phyloP scores from a whole-genome alignment of 1,140 invertebrate genomes.

The Hyposmocoma kahamanoa region DNA sequence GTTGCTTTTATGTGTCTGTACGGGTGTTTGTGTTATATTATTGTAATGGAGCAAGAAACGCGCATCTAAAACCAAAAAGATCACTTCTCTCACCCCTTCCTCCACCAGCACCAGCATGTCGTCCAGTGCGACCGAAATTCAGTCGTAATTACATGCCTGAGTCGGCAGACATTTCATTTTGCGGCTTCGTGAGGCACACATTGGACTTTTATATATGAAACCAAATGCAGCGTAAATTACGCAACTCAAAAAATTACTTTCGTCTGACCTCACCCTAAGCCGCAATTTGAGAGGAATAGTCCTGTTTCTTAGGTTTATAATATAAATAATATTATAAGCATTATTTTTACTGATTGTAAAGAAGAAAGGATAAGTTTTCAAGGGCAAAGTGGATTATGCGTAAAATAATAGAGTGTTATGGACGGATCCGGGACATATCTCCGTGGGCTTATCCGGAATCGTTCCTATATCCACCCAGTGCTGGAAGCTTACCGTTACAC shows the following conservation, averaged over 20 bases:
- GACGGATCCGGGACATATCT: slow-evolving; percentile 8
- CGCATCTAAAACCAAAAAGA: too few species aligned
- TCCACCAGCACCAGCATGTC: too few species aligned
- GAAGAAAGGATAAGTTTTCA: too few species aligned
- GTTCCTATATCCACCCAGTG: slow-evolving; percentile 24
- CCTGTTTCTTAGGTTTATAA: background rate
- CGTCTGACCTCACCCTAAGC: too few species aligned
- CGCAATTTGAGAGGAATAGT: background rate
- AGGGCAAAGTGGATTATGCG: background rate
- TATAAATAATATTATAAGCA: slow-evolving; percentile 2
- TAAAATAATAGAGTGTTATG: slow-evolving; percentile 5
- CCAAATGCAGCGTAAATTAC: background rate
- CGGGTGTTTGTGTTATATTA: too few species aligned
- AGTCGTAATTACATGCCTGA: background rate
- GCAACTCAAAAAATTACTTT: too few species aligned
- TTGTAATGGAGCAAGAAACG: too few species aligned
- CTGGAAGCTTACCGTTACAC: slow-evolving; percentile 30
- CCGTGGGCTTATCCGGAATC: slow-evolving; percentile 22
- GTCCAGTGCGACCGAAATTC: too few species aligned
- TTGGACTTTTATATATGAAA: background rate
- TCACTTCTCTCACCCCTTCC: too few species aligned
- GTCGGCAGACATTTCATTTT: background rate
- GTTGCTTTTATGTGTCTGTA: too few species aligned
- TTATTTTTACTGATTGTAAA: too few species aligned
- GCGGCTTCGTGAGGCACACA: background rate